These are phyloP conservation scores for Microcaecilia unicolor DNA, from an alignment of 2,797 vertebrate genomes.

Conservation along the genomic window DNA sequence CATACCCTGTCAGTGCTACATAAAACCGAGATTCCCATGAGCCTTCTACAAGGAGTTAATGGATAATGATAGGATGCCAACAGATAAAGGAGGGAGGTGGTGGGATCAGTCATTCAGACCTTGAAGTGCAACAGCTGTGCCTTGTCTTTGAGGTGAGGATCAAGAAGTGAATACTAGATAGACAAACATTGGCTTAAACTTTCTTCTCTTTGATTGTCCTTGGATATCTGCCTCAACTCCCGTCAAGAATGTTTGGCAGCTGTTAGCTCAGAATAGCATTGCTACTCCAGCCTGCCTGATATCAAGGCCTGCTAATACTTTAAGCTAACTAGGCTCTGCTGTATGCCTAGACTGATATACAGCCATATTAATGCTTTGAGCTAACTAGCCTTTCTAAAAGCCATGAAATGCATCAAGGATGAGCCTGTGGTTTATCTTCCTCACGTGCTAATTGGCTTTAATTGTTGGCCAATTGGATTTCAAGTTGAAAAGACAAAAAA, in stretches of 20 bases:
- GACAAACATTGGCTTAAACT: slow-evolving; percentile 94
- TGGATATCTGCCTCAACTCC: slow-evolving; percentile 97
- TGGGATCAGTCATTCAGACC: slow-evolving; percentile 60
- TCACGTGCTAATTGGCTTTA: slow-evolving; percentile 95
- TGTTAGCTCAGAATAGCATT: slow-evolving; percentile 90
- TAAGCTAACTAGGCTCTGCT: slow-evolving; percentile 80
- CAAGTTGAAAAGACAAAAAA: no score
- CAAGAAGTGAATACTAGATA: slow-evolving; percentile 85
- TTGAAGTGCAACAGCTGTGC: slow-evolving; percentile 88
- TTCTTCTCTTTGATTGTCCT: slow-evolving; percentile 96
- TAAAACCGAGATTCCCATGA: no score
- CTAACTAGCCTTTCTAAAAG: slow-evolving; percentile 62
- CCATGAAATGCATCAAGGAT: slow-evolving; percentile 39
- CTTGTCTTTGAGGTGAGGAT: slow-evolving; percentile 83
- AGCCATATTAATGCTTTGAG: slow-evolving; percentile 62
- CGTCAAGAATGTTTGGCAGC: slow-evolving; percentile 94
- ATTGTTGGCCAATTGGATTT: slow-evolving; percentile 95
- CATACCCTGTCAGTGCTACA: no score
- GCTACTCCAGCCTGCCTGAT: slow-evolving; percentile 61
- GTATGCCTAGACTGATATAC: slow-evolving; percentile 38
- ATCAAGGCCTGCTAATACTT: slow-evolving; percentile 83
- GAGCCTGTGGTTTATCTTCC: slow-evolving; percentile 55
- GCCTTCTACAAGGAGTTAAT: slow-evolving; percentile 57
- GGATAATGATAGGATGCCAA: slow-evolving; percentile 56
- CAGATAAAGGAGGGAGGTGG: slow-evolving; percentile 38